A percentile compares a stretch with the other conserved stretches of the same genome.
phyloP scores from a whole-genome alignment of 1,140 invertebrate species.

The Sminthurides bifidus region DNA sequence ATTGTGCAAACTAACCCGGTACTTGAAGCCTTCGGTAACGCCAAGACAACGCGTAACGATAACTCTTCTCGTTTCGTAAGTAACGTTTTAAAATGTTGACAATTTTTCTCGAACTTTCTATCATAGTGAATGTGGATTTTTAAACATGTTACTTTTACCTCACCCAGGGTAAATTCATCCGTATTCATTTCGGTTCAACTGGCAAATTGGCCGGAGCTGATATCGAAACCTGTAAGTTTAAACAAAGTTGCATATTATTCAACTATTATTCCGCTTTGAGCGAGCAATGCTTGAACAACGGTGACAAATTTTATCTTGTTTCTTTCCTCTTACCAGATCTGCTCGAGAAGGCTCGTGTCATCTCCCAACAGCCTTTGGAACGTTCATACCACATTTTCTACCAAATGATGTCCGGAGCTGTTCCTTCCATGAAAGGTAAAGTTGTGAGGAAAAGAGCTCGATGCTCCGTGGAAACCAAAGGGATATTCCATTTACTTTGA shows the following conservation, averaged over 20 bases:
- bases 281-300: background rate
- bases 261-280: too few relatives aligned
- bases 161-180: conserved; percentile 49
- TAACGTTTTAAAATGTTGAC: conserved; percentile 36
- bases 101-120: background rate
- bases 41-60: conserved; percentile 99
- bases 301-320: conserved; percentile 17
- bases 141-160: background rate
- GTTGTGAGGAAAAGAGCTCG: background rate
- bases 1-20: conserved; percentile 98
- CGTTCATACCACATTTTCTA: conserved; percentile 99
- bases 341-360: conserved; percentile 99
- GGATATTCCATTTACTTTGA: too few relatives aligned
- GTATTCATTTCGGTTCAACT: conserved; percentile 54
- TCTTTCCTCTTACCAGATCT: conserved; percentile 59
- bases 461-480: too few relatives aligned
- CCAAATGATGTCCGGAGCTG: conserved; percentile 94
- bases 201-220: conserved; percentile 59
- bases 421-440: conserved; percentile 73
- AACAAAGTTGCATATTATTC: conserved; percentile 1
- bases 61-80: conserved; percentile 99
- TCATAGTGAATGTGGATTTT: background rate
- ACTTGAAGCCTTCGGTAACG: conserved; percentile 98
- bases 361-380: conserved; percentile 94
- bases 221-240: conserved; percentile 52